Percentiles rank a stretch among this genome's conserved stretches.
Evolutionary conservation across 2,113 vertebrate species (phyloP).

Genomic region (Apeltes quadracus): DNA sequence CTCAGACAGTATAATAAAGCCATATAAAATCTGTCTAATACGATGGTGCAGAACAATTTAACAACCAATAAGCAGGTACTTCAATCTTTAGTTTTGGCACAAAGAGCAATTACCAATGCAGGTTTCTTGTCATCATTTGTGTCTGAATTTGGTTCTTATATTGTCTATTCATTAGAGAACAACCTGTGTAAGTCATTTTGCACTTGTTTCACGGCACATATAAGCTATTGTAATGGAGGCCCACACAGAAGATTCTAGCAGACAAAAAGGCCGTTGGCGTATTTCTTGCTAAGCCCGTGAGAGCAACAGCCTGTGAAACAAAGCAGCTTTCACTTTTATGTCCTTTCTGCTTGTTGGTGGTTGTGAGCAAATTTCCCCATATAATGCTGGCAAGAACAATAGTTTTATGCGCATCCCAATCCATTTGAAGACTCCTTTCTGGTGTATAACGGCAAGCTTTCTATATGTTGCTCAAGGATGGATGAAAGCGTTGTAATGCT

Average conservation of each 20-base stretch:
- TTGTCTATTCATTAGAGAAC: slow-evolving; percentile 48
- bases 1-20: not conserved
- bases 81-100: slow-evolving; percentile 18
- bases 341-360: slow-evolving; percentile 50
- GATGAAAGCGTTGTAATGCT: slow-evolving; percentile 58
- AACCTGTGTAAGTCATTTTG: slow-evolving; percentile 66
- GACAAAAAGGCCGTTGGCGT: slow-evolving; percentile 58
- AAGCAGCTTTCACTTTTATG: slow-evolving; percentile 71
- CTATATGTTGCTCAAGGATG: slow-evolving; percentile 47
- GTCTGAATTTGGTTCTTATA: slow-evolving; percentile 39
- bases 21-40: not conserved
- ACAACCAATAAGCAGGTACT: slow-evolving; percentile 20
- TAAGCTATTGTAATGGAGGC: slow-evolving; percentile 76
- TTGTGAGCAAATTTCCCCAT: slow-evolving; percentile 73
- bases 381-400: slow-evolving; percentile 62
- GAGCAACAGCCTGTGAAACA: slow-evolving; percentile 72
- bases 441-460: slow-evolving; percentile 52
- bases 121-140: slow-evolving; percentile 37
- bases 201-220: slow-evolving; percentile 74
- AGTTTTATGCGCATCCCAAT: slow-evolving; percentile 39
- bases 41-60: not conserved
- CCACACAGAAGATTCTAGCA: slow-evolving; percentile 65
- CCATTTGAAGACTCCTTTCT: slow-evolving; percentile 63
- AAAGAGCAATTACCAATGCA: slow-evolving; percentile 61
- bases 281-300: slow-evolving; percentile 69